These are phyloP conservation scores for Alosa alosa DNA, from an alignment of 2,113 vertebrate genomes.

Conservation along the genomic window DNA sequence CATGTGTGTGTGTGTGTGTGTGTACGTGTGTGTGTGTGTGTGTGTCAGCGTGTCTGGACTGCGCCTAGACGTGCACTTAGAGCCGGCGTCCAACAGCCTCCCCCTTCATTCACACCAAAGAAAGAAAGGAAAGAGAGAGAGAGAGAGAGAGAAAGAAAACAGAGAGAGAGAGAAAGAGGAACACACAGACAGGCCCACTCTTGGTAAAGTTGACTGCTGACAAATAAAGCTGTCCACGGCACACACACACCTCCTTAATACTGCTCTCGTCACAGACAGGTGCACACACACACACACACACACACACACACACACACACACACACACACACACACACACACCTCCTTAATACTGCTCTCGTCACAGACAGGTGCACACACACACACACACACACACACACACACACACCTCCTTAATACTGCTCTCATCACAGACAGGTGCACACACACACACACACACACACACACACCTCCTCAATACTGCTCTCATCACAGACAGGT, in stretches of 20 bases:
- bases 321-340: neutral
- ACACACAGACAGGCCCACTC: neutral
- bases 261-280: conserved; percentile 15
- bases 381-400: too few relatives aligned
- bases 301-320: too few relatives aligned
- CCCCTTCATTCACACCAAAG: conserved; percentile 25
- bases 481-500: too few relatives aligned
- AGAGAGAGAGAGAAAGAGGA: neutral
- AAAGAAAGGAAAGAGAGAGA: neutral
- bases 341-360: conserved; percentile 23
- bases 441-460: too few relatives aligned
- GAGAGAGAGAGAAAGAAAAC: neutral
- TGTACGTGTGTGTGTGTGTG: conserved; percentile 3
- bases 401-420: too few relatives aligned
- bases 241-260: conserved; percentile 15
- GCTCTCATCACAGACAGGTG: too few relatives aligned
- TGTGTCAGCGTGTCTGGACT: conserved; percentile 28
- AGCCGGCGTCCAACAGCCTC: conserved; percentile 23
- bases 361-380: neutral
- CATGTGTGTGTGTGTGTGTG: conserved; percentile 8
- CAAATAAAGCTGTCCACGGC: conserved; percentile 29
- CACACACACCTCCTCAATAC: too few relatives aligned
- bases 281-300: neutral
- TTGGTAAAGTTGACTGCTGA: neutral
- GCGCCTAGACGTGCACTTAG: conserved; percentile 56